Conservation (phyloP, 2,113 vertebrate species). For the Cyprinodon tularosa region DNA sequence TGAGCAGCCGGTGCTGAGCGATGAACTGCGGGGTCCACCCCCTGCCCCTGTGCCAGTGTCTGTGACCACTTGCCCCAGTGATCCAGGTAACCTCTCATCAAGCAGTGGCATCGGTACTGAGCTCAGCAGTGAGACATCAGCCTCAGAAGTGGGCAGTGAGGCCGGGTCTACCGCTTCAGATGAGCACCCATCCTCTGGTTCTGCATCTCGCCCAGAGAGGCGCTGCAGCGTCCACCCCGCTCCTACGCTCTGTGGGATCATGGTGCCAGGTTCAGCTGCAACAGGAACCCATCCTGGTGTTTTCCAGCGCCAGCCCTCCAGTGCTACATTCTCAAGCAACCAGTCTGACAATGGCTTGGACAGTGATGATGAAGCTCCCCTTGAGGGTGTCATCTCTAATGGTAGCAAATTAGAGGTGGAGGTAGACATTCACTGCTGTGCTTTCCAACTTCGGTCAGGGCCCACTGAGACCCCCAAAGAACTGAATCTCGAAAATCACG, state of each 20-base stretch:
- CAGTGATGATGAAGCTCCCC: conserved; percentile 92
- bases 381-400: conserved; percentile 91
- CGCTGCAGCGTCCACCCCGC: conserved; percentile 91
- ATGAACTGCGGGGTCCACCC: conserved; percentile 68
- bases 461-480: conserved; percentile 66
- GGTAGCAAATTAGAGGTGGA: conserved; percentile 96
- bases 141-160: conserved; percentile 95
- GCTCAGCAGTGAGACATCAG: conserved; percentile 92
- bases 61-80: conserved; percentile 65
- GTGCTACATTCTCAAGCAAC: conserved; percentile 92
- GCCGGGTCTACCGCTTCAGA: conserved; percentile 95
- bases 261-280: conserved; percentile 52
- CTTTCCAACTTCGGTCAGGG: conserved; percentile 80
- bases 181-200: conserved; percentile 83
- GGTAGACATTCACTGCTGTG: conserved; percentile 96
- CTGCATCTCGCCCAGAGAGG: conserved; percentile 84
- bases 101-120: conserved; percentile 91
- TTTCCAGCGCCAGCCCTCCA: conserved; percentile 93
- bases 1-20: conserved; percentile 78
- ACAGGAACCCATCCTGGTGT: conserved; percentile 67
- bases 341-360: conserved; percentile 96
- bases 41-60: conserved; percentile 49
- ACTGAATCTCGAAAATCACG: conserved; percentile 63
- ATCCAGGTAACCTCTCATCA: conserved; percentile 85
- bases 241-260: conserved; percentile 75